These are phyloP conservation scores for Brachyistius frenatus DNA, from an alignment of 2,113 vertebrate species.

Conservation along the genomic window DNA sequence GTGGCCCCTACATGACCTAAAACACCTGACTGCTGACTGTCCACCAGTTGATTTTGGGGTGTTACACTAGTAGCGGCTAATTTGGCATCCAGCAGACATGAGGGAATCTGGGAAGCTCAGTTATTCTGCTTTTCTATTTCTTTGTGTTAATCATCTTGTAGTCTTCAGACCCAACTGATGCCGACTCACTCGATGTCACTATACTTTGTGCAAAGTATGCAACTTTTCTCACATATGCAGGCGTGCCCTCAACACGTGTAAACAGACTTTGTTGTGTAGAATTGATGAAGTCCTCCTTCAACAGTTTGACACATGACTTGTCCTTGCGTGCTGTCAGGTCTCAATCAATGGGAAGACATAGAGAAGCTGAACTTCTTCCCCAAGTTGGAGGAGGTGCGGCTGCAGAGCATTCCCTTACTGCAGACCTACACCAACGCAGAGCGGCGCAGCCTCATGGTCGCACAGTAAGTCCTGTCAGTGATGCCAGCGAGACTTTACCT, in stretches of 20 bases:
- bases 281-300: not conserved
- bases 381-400: slow-evolving; percentile 93
- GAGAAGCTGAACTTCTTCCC: slow-evolving; percentile 97
- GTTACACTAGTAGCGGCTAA: too few relatives aligned
- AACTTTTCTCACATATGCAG: too few relatives aligned
- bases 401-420: slow-evolving; percentile 95
- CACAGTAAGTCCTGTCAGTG: slow-evolving; percentile 81
- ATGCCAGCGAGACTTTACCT: not conserved
- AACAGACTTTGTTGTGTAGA: not conserved
- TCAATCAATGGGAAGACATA: slow-evolving; percentile 95
- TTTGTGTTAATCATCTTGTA: too few relatives aligned
- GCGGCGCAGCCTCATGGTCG: slow-evolving; percentile 93
- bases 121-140: too few relatives aligned
- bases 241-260: not conserved
- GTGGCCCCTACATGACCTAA: too few relatives aligned
- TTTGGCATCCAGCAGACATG: too few relatives aligned
- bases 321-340: slow-evolving; percentile 83
- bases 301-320: not conserved
- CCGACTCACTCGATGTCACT: too few relatives aligned
- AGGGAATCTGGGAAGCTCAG: too few relatives aligned
- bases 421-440: slow-evolving; percentile 93
- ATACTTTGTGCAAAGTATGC: too few relatives aligned
- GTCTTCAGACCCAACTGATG: too few relatives aligned
- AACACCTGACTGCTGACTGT: too few relatives aligned
- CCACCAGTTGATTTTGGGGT: too few relatives aligned